phyloP scores from a whole-genome alignment of 2,113 vertebrate species.

The Ptychochromis oligacanthus region DNA sequence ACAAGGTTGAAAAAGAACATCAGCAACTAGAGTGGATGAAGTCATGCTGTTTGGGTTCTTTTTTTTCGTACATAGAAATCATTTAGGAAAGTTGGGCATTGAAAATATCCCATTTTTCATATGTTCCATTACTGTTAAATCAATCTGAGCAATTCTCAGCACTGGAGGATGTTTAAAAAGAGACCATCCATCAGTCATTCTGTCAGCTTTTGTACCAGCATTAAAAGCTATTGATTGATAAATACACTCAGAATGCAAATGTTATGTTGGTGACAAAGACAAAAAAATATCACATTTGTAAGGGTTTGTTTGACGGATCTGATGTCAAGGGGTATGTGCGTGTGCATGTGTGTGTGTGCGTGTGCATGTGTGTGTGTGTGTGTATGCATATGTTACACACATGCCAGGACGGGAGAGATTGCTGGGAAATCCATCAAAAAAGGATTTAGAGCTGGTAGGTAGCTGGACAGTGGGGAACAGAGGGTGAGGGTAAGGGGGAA shows the following conservation, averaged over 20 bases:
- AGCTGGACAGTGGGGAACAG: slow-evolving; percentile 58
- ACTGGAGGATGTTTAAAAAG: slow-evolving; percentile 44
- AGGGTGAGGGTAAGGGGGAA: slow-evolving; percentile 33
- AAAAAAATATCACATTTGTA: background rate
- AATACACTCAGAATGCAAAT: slow-evolving; percentile 12
- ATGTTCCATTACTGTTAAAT: slow-evolving; percentile 75
- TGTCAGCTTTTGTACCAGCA: slow-evolving; percentile 23
- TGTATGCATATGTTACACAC: slow-evolving; percentile 17
- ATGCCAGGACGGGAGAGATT: slow-evolving; percentile 41
- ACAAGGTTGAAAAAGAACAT: slow-evolving; percentile 70
- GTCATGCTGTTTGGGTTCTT: slow-evolving; percentile 61
- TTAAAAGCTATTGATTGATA: slow-evolving; percentile 1
- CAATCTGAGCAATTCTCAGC: slow-evolving; percentile 61
- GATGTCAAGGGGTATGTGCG: background rate
- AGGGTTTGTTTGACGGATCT: slow-evolving; percentile 8
- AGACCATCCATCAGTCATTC: slow-evolving; percentile 59
- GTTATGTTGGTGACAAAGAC: background rate
- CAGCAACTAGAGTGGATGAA: slow-evolving; percentile 61
- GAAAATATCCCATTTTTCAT: slow-evolving; percentile 71
- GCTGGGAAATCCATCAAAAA: slow-evolving; percentile 80
- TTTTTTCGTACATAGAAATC: slow-evolving; percentile 49
- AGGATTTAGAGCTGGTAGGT: slow-evolving; percentile 73
- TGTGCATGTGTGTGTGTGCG: background rate
- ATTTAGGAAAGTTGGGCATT: slow-evolving; percentile 76
- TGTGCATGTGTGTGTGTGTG: background rate